Conservation (phyloP, 2,113 vertebrate genomes). For the Tichodroma muraria region DNA sequence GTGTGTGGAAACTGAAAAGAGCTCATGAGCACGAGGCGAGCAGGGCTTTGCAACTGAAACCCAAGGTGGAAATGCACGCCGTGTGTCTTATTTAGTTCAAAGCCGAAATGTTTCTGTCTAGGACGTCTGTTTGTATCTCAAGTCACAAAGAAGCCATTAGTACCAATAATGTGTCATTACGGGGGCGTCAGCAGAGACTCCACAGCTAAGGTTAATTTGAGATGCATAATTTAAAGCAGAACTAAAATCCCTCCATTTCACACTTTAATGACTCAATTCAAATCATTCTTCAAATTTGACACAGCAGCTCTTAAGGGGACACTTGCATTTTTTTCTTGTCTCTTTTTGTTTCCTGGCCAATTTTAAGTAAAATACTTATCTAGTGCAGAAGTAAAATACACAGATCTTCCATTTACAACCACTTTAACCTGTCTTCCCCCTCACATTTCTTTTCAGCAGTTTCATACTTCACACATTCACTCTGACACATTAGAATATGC, state of each 20-base stretch:
- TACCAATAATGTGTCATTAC: slow-evolving; percentile 58
- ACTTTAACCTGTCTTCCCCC: background rate
- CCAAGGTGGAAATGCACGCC: background rate
- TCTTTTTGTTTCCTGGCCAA: background rate
- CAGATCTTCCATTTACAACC: background rate
- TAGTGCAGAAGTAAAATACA: background rate
- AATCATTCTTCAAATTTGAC: slow-evolving; percentile 52
- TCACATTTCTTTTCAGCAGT: background rate
- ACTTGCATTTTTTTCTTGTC: background rate
- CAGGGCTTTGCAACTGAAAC: slow-evolving; percentile 1
- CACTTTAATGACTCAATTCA: slow-evolving; percentile 44
- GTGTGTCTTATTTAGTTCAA: slow-evolving; percentile 43
- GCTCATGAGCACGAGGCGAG: background rate
- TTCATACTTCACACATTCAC: background rate
- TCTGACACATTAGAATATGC: background rate
- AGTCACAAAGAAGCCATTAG: slow-evolving; percentile 55
- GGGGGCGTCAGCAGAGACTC: slow-evolving; percentile 46
- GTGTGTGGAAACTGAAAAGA: background rate
- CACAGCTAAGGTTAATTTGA: slow-evolving; percentile 53
- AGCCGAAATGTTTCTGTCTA: slow-evolving; percentile 47
- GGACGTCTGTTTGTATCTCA: slow-evolving; percentile 48
- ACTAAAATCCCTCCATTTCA: slow-evolving; percentile 49
- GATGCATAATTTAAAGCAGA: slow-evolving; percentile 51
- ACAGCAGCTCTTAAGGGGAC: slow-evolving; percentile 34
- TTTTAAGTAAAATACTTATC: background rate